A percentile compares a stretch with the other conserved stretches of the same genome.
Evolutionary conservation across 1,140 invertebrate species (phyloP).

Genomic region (Brachionus rotundiformis): DNA sequence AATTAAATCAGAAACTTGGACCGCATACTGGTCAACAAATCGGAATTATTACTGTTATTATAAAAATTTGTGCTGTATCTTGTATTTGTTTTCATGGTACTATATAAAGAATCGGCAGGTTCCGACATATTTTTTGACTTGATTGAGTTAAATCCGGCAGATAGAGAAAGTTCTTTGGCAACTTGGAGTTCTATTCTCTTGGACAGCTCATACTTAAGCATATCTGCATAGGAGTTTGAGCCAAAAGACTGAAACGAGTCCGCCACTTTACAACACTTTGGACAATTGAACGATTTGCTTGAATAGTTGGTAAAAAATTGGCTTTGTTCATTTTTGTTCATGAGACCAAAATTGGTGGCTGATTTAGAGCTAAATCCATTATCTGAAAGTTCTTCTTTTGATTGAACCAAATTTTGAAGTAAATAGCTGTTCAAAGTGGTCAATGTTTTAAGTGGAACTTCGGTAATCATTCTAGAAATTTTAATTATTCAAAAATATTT

Average conservation of each 20-base stretch:
- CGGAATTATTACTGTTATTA: constrained; percentile 46
- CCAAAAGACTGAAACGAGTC: background rate
- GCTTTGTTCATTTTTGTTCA: constrained; percentile 37
- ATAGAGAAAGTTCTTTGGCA: constrained; percentile 19
- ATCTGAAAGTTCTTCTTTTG: constrained; percentile 5
- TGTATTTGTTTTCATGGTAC: constrained; percentile 31
- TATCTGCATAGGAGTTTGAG: constrained; percentile 25
- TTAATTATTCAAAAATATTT: too few relatives aligned
- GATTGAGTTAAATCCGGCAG: constrained; percentile 36
- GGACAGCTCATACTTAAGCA: constrained; percentile 38
- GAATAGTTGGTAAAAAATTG: constrained; percentile 38
- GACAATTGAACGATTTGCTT: constrained; percentile 26
- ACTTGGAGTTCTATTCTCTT: constrained; percentile 45
- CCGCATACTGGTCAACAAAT: constrained; percentile 35
- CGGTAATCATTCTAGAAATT: constrained; percentile 25
- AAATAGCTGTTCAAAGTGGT: constrained; percentile 34
- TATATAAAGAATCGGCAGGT: background rate
- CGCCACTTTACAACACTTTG: constrained; percentile 17
- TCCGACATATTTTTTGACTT: constrained; percentile 15
- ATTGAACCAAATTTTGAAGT: constrained; percentile 26
- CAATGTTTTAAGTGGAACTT: constrained; percentile 37
- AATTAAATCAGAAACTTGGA: constrained; percentile 44
- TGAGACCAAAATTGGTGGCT: background rate
- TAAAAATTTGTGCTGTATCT: constrained; percentile 31
- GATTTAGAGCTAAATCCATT: constrained; percentile 30